phyloP scores from a whole-genome alignment of 1,140 invertebrate species.

The Lepidurus couesii region DNA sequence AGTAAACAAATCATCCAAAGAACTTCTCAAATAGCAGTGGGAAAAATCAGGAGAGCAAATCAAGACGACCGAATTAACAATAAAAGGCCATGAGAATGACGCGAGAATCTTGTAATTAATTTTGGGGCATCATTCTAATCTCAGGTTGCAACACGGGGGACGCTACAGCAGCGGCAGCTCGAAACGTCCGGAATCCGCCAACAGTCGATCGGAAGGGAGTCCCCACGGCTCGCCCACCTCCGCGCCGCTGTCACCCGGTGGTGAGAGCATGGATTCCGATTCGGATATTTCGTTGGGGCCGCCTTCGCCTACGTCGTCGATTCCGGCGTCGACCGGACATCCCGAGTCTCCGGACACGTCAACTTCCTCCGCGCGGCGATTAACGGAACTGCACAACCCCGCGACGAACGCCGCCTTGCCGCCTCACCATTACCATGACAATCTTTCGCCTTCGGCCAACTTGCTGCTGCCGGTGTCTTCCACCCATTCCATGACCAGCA shows the following conservation, averaged over 20 bases:
- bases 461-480: slow-evolving; percentile 17
- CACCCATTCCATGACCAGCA: slow-evolving; percentile 20
- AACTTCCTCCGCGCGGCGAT: slow-evolving; percentile 22
- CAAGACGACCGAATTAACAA: not conserved
- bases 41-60: too few relatives aligned
- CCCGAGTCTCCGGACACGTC: slow-evolving; percentile 15
- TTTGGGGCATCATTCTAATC: not conserved
- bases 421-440: slow-evolving; percentile 23
- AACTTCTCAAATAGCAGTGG: too few relatives aligned
- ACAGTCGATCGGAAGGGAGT: slow-evolving; percentile 29
- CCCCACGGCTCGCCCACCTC: slow-evolving; percentile 27
- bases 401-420: not conserved
- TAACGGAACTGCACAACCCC: not conserved
- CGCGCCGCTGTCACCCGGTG: slow-evolving; percentile 31
- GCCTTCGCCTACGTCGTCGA: slow-evolving; percentile 28
- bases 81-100: not conserved
- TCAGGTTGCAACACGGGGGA: slow-evolving; percentile 23
- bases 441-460: slow-evolving; percentile 10
- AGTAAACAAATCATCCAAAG: too few relatives aligned
- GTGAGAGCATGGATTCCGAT: slow-evolving; percentile 26
- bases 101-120: not conserved
- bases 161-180: slow-evolving; percentile 29
- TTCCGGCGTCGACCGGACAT: slow-evolving; percentile 2
- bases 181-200: slow-evolving; percentile 31
- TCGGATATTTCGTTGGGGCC: slow-evolving; percentile 32